A percentile compares a stretch with the other conserved stretches of the same genome.
phyloP scores from a whole-genome alignment of 35 echinoderm and acorn worm species.

The Apostichopus japonicus region DNA sequence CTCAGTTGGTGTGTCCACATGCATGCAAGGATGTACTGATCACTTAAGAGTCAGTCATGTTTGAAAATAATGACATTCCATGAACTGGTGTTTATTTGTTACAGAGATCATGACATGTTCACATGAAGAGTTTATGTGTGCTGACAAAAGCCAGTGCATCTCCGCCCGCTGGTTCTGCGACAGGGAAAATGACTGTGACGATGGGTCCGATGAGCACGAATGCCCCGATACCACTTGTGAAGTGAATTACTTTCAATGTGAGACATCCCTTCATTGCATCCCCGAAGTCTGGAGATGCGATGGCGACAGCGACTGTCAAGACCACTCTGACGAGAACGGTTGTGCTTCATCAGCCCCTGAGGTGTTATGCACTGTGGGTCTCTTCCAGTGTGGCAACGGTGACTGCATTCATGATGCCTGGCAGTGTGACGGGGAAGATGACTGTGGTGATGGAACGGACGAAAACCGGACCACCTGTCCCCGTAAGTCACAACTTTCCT shows the following conservation, averaged over 20 bases:
- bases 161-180: conserved; percentile 80
- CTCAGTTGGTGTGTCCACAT: no score
- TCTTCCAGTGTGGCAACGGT: conserved; percentile 64
- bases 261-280: conserved; percentile 61
- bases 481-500: neutral
- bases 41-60: no score
- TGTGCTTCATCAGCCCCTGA: conserved; percentile 37
- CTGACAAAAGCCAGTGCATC: conserved; percentile 77
- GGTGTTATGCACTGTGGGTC: conserved; percentile 24
- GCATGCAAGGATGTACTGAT: no score
- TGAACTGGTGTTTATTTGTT: neutral
- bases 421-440: conserved; percentile 79
- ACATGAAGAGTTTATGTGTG: conserved; percentile 72
- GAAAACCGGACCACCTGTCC: conserved; percentile 42
- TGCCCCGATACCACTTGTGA: conserved; percentile 68
- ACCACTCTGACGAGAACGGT: conserved; percentile 69
- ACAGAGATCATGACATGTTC: conserved; percentile 69
- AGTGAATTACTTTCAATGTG: conserved; percentile 70
- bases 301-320: conserved; percentile 61
- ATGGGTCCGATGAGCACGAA: conserved; percentile 67
- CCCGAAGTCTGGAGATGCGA: conserved; percentile 50
- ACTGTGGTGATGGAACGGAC: conserved; percentile 74
- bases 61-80: no score
- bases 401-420: conserved; percentile 75
- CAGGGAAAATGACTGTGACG: conserved; percentile 74